Evolutionary conservation across 1,140 invertebrate species (phyloP).

Genomic region (Ceratosolen fusciceps): DNA sequence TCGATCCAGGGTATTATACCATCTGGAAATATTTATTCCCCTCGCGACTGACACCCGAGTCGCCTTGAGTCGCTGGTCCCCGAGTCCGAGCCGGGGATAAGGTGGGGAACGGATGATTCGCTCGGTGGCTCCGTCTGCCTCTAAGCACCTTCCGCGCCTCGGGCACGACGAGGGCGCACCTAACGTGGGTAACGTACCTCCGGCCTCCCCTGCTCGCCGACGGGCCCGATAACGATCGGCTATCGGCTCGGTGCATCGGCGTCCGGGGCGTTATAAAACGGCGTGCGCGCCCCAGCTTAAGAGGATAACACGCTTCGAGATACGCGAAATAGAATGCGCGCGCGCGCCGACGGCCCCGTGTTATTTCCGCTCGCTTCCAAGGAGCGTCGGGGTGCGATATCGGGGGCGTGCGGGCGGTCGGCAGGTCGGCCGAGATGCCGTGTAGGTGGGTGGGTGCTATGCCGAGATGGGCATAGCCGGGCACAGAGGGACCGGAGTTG

Average conservation of each 20-base stretch:
- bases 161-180: slow-evolving; percentile 53
- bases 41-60: too few relatives aligned
- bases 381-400: slow-evolving; percentile 17
- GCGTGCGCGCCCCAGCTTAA: neutral
- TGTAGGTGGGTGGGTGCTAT: too few relatives aligned
- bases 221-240: slow-evolving; percentile 59
- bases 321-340: slow-evolving; percentile 9
- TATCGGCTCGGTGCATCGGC: slow-evolving; percentile 53
- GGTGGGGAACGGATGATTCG: too few relatives aligned
- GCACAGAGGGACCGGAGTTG: too few relatives aligned
- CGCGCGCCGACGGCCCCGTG: slow-evolving; percentile 26
- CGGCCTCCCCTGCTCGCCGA: neutral
- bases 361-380: slow-evolving; percentile 1
- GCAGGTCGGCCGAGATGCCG: too few relatives aligned
- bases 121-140: too few relatives aligned
- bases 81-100: too few relatives aligned
- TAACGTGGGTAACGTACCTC: slow-evolving; percentile 56
- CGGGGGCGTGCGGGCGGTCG: neutral
- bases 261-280: slow-evolving; percentile 33
- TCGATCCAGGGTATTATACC: too few relatives aligned
- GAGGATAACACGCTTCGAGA: neutral
- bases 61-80: too few relatives aligned
- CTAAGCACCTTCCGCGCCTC: too few relatives aligned
- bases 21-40: too few relatives aligned
- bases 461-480: too few relatives aligned